Evolutionary conservation across 2,797 vertebrate species (phyloP).

Genomic region (Phrynocephalus vlangalii): DNA sequence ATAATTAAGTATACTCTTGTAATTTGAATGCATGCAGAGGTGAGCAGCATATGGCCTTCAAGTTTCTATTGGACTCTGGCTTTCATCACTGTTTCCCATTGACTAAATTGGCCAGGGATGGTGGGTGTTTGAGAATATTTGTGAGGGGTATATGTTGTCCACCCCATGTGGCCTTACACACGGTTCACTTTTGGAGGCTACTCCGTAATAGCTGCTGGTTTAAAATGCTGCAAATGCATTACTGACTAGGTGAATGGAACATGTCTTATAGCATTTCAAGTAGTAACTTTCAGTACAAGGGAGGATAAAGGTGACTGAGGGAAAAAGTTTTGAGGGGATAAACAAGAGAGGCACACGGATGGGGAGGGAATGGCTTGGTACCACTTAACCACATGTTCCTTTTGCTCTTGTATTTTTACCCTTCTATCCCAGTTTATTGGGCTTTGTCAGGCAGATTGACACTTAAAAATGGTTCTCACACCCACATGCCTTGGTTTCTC

Average conservation of each 20-base stretch:
- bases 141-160: no score
- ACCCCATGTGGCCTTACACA: no score
- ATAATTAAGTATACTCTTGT: not conserved
- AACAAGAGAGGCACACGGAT: not conserved
- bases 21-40: not conserved
- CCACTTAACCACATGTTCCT: not conserved
- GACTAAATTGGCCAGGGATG: not conserved
- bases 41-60: not conserved
- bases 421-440: not conserved
- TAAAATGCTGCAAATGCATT: not conserved
- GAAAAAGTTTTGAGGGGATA: not conserved
- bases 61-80: not conserved
- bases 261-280: not conserved
- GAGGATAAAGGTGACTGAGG: no score
- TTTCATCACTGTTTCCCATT: not conserved
- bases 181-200: not conserved
- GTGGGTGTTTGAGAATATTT: not conserved
- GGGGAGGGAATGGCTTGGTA: no score
- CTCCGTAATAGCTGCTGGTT: not conserved
- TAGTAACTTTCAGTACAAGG: not conserved
- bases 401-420: not conserved
- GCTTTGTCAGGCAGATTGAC: not conserved
- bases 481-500: not conserved
- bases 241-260: not conserved
- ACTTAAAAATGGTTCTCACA: not conserved